Evolutionary conservation across 2,113 vertebrate genomes (phyloP), one percentile per base, ranked within the genome.

Genomic region (Callochromis pleurospilus): DNA sequence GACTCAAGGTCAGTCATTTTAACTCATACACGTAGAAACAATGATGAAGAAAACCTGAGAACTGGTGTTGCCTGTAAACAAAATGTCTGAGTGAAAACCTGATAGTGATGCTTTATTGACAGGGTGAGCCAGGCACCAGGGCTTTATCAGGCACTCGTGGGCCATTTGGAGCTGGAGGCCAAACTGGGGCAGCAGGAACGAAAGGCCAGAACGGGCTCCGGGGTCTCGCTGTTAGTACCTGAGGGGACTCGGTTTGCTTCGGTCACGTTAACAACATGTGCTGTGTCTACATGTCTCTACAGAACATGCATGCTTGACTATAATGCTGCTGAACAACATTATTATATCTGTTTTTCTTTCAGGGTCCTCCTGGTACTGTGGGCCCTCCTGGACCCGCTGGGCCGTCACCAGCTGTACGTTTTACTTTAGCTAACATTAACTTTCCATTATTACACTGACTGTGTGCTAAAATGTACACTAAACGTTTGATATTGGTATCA

Each of bases 71-170:
- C 53, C 3, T 51, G 24, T 33, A 19, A 70, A 65, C 6, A 58
- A 33, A 11, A 79, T 55, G 24, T 62, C 24, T 82, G 9, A 11
- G 15, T 2, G 0, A 81, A 45, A 58, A 55, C 12, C 55, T 58
- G 49, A 2, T 19, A 4, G 65, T 75, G 3, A 33, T 56, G 38
- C 10, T 93, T 10, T 26, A 14, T 84, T 42, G 21, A 42, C 90
- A 97, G 96, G 96, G 96, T 56, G 82, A 90, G 4, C 7, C 60
- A 12, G 96, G 96, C 45, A 10, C 54, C 56, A 93, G 90, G 62
- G 96, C 89, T 75, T 49, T 40, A 5, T 82, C 91, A 6, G 96
- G 96, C 3, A 49, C n/a, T 3, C 53, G 47, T 21, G 96, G 96
- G 33, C 90, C 15, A 1, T 96, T 96, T 2, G 96, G 96, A 70